These are phyloP conservation scores for Strigops habroptila DNA, from an alignment of 2,113 vertebrate species.

Conservation along the genomic window DNA sequence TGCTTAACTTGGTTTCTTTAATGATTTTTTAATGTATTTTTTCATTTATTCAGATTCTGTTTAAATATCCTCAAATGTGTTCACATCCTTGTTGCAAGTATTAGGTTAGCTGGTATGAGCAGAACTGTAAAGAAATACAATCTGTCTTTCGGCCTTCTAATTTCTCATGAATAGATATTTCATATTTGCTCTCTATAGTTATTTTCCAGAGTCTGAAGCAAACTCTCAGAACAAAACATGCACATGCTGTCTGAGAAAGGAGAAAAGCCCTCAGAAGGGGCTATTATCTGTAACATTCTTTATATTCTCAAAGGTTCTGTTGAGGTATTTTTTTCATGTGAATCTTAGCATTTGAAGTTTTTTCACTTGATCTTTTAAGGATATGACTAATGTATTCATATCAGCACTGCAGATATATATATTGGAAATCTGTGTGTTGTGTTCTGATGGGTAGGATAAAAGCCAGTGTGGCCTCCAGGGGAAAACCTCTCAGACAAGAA, in stretches of 20 bases:
- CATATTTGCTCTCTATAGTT: background rate
- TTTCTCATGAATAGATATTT: background rate
- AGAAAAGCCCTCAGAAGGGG: background rate
- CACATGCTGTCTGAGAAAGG: background rate
- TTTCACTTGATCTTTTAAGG: background rate
- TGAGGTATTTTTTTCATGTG: background rate
- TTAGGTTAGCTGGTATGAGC: background rate
- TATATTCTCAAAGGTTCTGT: background rate
- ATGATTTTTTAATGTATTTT: background rate
- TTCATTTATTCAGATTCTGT: background rate
- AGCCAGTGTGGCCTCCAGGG: background rate
- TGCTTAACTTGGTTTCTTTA: background rate
- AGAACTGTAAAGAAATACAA: background rate
- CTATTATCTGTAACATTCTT: background rate
- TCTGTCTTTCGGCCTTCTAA: background rate
- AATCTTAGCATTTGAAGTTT: background rate
- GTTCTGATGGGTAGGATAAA: background rate
- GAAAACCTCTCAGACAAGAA: background rate
- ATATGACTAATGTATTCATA: background rate
- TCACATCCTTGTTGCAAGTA: background rate
- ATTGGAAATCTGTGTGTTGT: background rate
- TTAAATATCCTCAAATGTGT: background rate
- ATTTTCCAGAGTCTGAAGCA: background rate
- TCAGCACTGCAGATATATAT: background rate
- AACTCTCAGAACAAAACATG: background rate